Evolutionary conservation across 2,888 invertebrate genomes (phyloP), one percentile per base, ranked within the genome.

Genomic region (Melinaea menophilus): DNA sequence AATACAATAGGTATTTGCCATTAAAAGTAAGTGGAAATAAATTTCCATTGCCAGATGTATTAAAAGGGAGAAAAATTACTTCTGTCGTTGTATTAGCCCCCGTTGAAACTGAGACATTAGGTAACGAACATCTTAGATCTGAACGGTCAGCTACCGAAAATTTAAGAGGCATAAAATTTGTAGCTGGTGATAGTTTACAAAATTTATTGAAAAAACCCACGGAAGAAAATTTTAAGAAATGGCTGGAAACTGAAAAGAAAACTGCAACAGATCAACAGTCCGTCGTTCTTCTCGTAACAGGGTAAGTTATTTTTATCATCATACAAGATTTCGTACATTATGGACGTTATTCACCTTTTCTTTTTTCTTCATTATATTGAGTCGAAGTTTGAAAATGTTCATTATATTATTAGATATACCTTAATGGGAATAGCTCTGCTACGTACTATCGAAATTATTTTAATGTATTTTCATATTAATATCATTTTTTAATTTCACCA

Each of bases 21-120:
- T 85, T 97, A 57, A 96, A 96, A 92, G 95, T 96, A 37, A 95
- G 94, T 73, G 96, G 96, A 0, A 94, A 95, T 37, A 95, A 96
- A 73, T 97, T 97, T 77, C 96, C 97, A 3, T 92, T 96, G 59
- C 96, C 96, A 3, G 95, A 96, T 76, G 94, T 93, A 34, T 82
- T 97, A 34, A 92, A 92, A 74, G 95, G 95, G 57, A 94, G 94
- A 76, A 94, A 92, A 78, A 94, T 97, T n/a, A 94, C 95, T 9
- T 96, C 96, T 76, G 96, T 97, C 2, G 96, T 97, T 1, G 96
- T 96, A 1, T 81, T 97, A 68, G 96, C 96, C 3, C 96, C 96
- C 0, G 95, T 96, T 2, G 94, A 95, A 79, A 95, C 95, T 64
- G 93, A 93, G 77, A 92, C 91, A 72, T 82, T 93, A 64, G 84